These are phyloP conservation scores for Hirtodrosophila cameraria DNA, from an alignment of 2,888 invertebrate genomes.

Conservation along the genomic window DNA sequence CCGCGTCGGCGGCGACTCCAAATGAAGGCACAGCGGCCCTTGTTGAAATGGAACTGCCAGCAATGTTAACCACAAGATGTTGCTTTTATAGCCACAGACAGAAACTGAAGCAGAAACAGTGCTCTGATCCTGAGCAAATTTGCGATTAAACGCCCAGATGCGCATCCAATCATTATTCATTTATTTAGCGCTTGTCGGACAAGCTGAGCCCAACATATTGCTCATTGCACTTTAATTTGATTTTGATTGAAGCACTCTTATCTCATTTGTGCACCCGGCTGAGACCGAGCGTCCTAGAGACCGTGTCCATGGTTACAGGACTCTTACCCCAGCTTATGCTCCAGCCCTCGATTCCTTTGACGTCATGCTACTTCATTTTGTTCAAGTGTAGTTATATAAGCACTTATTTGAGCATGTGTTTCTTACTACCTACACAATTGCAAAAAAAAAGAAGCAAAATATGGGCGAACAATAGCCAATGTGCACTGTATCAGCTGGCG, in stretches of 20 bases:
- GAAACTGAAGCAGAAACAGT: too few species aligned
- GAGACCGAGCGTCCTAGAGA: constrained; percentile 12
- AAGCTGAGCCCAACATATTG: constrained; percentile 56
- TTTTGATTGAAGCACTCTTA: constrained; percentile 73
- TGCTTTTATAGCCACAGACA: constrained; percentile 58
- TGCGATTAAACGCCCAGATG: constrained; percentile 68
- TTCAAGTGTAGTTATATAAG: neutral
- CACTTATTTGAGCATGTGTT: neutral
- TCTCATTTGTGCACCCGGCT: constrained; percentile 64
- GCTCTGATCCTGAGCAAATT: constrained; percentile 58
- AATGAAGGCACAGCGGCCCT: neutral
- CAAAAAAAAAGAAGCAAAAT: too few species aligned
- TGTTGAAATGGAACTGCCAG: constrained; percentile 40
- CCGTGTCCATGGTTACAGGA: constrained; percentile 3
- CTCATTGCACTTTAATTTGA: constrained; percentile 74
- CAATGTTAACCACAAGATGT: constrained; percentile 7
- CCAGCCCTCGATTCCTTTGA: too few species aligned
- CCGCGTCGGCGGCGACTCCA: neutral
- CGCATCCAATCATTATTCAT: constrained; percentile 63
- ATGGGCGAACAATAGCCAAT: too few species aligned
- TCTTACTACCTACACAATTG: too few species aligned
- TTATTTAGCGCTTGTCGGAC: constrained; percentile 54
- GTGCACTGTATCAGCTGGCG: too few species aligned
- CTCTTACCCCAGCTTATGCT: neutral
- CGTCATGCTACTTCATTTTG: constrained; percentile 8